Base-by-base conservation (phyloP, 2,113 vertebrate species). In the Abramis brama region DNA sequence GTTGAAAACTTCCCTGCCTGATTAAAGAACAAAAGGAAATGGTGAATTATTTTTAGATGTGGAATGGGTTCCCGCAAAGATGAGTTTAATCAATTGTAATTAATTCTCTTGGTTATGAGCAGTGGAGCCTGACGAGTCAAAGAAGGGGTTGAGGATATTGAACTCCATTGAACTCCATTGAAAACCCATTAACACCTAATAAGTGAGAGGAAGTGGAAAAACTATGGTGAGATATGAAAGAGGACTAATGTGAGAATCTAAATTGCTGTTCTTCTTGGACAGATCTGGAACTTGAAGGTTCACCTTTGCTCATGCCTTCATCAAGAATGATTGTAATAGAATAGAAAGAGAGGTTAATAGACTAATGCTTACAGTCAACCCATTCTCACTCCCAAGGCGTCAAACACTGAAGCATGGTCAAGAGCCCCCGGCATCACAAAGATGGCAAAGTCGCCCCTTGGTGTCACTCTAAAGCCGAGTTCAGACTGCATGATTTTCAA, bases 21-120 rank as follows among this genome's bases (percentile, higher is more conserved):
- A 90, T 89, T 87, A 86, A 82, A 89, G 91, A 90, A 87, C 88
- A 88, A 87, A 88, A 85, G 81, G 83, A 85, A 89, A 86, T 84
- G 77, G 85, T 84, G 76, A 85, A 86, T 88, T 90, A 89, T 86
- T 91, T 89, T 90, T 85, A 86, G 89, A 88, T 84, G 87, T 85
- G 81, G 79, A 88, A 87, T 75, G 85, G 52, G 83, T 62, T 86
- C 87, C 79, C 77, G 64, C 71, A 74, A 75, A 91, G 82, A 83
- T 82, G 80, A 87, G 76, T 91, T 89, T 90, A 89, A 91, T 90
- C 89, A 88, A 86, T 88, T 89, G 89, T 89, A 90, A 90, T 90
- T 88, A 87, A 86, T 90, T 88, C 88, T 87, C 52, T 85, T 85
- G 88, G 82, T 85, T 88, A 79, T 89, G 85, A 74, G 86, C 88